These are phyloP conservation scores for Xanthia togata DNA, from an alignment of 2,888 invertebrate species.

Conservation along the genomic window DNA sequence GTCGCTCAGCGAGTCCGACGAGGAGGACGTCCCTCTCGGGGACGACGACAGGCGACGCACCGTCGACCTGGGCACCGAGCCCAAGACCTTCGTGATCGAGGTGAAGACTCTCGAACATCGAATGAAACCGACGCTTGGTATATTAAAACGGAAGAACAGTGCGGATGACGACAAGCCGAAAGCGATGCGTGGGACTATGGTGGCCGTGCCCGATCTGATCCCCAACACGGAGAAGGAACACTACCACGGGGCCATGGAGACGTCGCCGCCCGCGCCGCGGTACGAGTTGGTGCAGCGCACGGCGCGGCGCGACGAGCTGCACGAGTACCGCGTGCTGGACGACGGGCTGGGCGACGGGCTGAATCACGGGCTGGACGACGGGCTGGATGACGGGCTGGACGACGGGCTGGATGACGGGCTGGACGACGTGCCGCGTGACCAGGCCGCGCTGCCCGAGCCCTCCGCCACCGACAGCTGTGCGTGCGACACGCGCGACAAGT, in stretches of 20 bases:
- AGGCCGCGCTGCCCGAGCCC: conserved; percentile 81
- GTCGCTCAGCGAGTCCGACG: conserved; percentile 67
- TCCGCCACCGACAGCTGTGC: conserved; percentile 73
- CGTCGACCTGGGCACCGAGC: conserved; percentile 78
- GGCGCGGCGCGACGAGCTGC: background rate
- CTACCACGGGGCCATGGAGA: conserved; percentile 61
- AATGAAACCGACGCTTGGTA: conserved; percentile 83
- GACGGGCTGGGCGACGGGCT: conserved; percentile 82
- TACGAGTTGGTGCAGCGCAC: background rate
- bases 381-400: conserved; percentile 72
- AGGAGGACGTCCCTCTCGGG: conserved; percentile 68
- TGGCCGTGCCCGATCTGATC: conserved; percentile 75
- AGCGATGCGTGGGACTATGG: conserved; percentile 68
- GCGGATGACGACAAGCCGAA: conserved; percentile 70
- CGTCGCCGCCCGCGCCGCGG: conserved; percentile 70
- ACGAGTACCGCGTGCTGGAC: conserved; percentile 57
- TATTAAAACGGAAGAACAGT: conserved; percentile 75
- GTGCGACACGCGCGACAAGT: background rate
- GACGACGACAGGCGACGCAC: conserved; percentile 63
- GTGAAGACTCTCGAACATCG: conserved; percentile 82
- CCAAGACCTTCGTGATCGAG: conserved; percentile 84
- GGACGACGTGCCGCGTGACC: conserved; percentile 78
- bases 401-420: conserved; percentile 77
- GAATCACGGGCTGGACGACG: conserved; percentile 80
- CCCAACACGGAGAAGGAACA: conserved; percentile 66